A percentile compares a stretch with the other conserved stretches of the same genome.
Evolutionary conservation across 2,888 invertebrate species (phyloP).

Genomic region (Eudasyphora cyanicolor): DNA sequence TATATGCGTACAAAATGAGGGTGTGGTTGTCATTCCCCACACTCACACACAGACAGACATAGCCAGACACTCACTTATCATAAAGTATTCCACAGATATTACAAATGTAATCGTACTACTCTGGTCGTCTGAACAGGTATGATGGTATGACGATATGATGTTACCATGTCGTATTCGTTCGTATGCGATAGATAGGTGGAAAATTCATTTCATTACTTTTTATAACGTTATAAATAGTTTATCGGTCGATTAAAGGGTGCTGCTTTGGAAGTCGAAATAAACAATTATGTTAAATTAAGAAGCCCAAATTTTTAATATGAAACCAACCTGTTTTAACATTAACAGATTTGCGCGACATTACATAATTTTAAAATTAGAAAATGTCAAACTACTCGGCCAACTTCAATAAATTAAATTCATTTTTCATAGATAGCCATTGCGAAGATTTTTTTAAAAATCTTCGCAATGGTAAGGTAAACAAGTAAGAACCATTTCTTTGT

Average conservation of each 20-base stretch:
- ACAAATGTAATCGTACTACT: background rate
- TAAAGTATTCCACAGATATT: background rate
- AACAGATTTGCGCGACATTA: no score
- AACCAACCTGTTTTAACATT: no score
- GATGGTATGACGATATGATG: background rate
- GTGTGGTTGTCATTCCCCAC: conserved; percentile 57
- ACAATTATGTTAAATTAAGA: no score
- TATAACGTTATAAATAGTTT: conserved; percentile 11
- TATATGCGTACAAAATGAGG: conserved; percentile 62
- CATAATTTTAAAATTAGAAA: no score
- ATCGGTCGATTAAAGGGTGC: background rate
- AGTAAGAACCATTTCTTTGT: no score
- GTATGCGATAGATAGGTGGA: no score
- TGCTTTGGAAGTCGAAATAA: background rate
- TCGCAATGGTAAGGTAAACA: no score
- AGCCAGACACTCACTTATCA: background rate
- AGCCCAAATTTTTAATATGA: no score
- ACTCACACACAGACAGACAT: background rate
- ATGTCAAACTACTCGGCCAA: no score
- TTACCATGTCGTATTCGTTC: background rate
- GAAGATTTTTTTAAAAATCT: no score
- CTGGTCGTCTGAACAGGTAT: background rate
- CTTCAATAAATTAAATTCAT: no score
- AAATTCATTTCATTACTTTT: conserved; percentile 21
- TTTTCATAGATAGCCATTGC: no score